Conservation (phyloP, 2,888 invertebrate species). For the Thymelicus acteon region DNA sequence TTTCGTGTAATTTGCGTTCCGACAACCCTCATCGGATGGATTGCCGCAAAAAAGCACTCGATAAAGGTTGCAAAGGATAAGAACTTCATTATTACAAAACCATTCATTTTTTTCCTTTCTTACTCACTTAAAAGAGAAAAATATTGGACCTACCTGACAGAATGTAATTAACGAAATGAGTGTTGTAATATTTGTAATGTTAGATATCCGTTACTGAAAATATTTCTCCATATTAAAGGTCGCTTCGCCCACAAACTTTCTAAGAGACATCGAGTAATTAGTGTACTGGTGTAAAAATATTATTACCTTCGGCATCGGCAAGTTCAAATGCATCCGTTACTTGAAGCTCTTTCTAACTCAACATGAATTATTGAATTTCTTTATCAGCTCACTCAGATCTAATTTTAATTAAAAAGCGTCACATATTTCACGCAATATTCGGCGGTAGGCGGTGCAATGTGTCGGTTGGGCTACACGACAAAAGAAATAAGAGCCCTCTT, state of each 20-base stretch:
- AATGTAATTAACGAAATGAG: neutral
- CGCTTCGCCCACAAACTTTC: neutral
- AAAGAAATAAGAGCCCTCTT: constrained; percentile 57
- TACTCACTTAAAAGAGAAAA: constrained; percentile 14
- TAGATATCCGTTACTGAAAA: neutral
- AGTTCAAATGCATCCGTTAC: constrained; percentile 50
- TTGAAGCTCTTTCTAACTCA: constrained; percentile 54
- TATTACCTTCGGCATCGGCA: constrained; percentile 54
- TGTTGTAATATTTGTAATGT: neutral
- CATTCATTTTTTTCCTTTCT: constrained; percentile 20
- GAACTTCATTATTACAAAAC: constrained; percentile 28
- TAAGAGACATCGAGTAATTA: neutral
- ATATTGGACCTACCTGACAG: neutral
- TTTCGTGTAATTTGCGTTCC: constrained; percentile 78
- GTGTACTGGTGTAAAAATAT: constrained; percentile 12
- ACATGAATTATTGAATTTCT: constrained; percentile 74
- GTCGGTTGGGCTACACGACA: constrained; percentile 61
- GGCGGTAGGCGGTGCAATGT: constrained; percentile 77
- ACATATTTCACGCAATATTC: constrained; percentile 82
- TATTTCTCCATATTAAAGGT: neutral
- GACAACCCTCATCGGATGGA: constrained; percentile 63
- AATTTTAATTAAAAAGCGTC: constrained; percentile 84
- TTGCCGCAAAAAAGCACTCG: constrained; percentile 64
- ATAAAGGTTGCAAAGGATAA: constrained; percentile 42
- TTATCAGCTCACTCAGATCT: constrained; percentile 77